Percentiles rank a stretch among this genome's conserved stretches.
Conservation (phyloP, 2,888 invertebrate species). For the Eupsilia transversa region DNA sequence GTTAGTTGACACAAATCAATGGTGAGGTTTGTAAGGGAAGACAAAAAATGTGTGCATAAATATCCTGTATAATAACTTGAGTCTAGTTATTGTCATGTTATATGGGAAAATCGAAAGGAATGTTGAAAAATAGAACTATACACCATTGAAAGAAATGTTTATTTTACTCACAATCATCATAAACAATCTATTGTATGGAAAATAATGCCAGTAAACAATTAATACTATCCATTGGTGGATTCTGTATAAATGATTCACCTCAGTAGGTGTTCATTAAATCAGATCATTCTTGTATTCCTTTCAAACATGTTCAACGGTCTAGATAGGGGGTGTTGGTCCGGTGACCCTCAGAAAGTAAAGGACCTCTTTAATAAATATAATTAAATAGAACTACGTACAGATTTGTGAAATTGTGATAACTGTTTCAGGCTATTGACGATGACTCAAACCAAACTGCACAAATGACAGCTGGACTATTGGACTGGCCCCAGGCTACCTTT, state of each 20-base stretch:
- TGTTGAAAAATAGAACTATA: neutral
- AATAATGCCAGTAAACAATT: conserved; percentile 26
- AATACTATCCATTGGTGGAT: conserved; percentile 3
- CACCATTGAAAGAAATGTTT: conserved; percentile 21
- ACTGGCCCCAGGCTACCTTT: conserved; percentile 99
- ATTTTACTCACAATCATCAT: conserved; percentile 8
- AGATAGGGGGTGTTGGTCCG: neutral
- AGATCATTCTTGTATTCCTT: conserved; percentile 5
- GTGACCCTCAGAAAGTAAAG: conserved; percentile 21
- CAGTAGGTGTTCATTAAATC: neutral
- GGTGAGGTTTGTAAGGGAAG: neutral
- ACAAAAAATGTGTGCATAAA: neutral
- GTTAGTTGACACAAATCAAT: conserved; percentile 80
- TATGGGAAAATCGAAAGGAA: conserved; percentile 4
- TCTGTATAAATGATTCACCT: conserved; percentile 7
- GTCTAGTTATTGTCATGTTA: neutral
- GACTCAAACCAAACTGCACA: conserved; percentile 99
- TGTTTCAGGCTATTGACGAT: conserved; percentile 98
- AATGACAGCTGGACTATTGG: conserved; percentile 98
- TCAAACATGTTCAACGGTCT: conserved; percentile 29
- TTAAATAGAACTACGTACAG: neutral
- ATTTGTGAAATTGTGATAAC: conserved; percentile 12
- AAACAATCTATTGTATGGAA: conserved; percentile 41
- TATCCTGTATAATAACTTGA: no score
- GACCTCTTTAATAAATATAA: neutral